These are phyloP conservation scores for Coecobrya sp. DNA, from an alignment of 2,888 invertebrate species.

Conservation along the genomic window DNA sequence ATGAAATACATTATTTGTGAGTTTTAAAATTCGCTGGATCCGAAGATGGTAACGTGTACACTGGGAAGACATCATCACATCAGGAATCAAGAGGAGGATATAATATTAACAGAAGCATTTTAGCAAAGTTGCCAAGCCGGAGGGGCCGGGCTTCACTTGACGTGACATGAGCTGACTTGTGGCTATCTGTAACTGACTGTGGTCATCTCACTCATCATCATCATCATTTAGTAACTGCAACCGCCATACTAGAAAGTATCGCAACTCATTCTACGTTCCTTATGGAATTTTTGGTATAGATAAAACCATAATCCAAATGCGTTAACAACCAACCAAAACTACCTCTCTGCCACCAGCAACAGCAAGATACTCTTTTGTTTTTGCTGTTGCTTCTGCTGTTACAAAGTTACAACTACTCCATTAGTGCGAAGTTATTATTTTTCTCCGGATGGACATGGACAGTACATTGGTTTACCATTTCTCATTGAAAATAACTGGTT, in stretches of 20 bases:
- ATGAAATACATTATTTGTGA: constrained; percentile 43
- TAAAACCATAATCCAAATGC: constrained; percentile 39
- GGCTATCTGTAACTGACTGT: constrained; percentile 81
- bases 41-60: constrained; percentile 51
- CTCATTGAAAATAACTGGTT: constrained; percentile 68
- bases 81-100: background rate
- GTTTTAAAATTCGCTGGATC: constrained; percentile 62
- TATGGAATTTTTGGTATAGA: background rate
- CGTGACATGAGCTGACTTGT: constrained; percentile 81
- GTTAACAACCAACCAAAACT: background rate
- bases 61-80: constrained; percentile 40
- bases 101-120: constrained; percentile 59
- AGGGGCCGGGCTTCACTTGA: constrained; percentile 79
- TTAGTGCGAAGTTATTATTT: constrained; percentile 78
- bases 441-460: constrained; percentile 78
- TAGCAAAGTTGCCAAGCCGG: constrained; percentile 71
- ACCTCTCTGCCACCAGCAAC: background rate
- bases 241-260: constrained; percentile 11
- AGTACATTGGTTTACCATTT: constrained; percentile 82
- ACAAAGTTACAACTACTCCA: constrained; percentile 52
- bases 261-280: background rate
- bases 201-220: constrained; percentile 80
- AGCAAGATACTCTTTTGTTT: background rate
- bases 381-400: background rate
- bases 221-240: constrained; percentile 50